Evolutionary conservation across 1,140 invertebrate species (phyloP), one percentile per base, ranked within the genome.

Genomic region (Ceratina japonica): DNA sequence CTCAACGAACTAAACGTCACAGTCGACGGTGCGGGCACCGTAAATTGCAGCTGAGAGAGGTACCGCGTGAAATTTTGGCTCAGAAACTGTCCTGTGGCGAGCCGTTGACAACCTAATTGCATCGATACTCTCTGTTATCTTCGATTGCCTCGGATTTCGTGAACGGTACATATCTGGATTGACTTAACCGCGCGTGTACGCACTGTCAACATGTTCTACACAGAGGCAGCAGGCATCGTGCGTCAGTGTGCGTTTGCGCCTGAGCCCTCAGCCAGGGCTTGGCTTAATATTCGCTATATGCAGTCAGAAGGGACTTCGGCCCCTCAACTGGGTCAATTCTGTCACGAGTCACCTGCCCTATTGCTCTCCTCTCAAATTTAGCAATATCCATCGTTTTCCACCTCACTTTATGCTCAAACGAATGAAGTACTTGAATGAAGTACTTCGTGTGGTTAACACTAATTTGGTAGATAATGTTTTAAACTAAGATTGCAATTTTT

Each of bases 251-350:
- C 37, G 37, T 44, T 44, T 44, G 37, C 37, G 10, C 10, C 37
- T 3, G 37, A 44, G 37, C 5, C n/a, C n/a, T 44, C 37, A 8
- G 37, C 5, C 37, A 7, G 37, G 37, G 62, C 52, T 20, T 20
- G 61, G 77, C 77, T 79, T 79, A 79, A 79, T 79, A 79, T 79
- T 79, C 77, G 70, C 61, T 49, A 74, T 59, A 79, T 74, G 71
- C 70, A 52, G 49, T 58, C 64, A 61, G 70, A 27, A 68, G 44
- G 64, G 31, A 44, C 37, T 44, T 22, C 49, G 77, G 54, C 51
- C 10, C 37, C 37, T 51, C 59, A 79, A 79, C 62, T 66, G 37
- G 77, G 77, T 79, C 77, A 79, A 63, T 66, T 65, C 77, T 64
- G 71, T 61, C 71, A 73, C 76, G 70, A 73, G 10, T 44, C 37